Percentiles rank a stretch among this genome's conserved stretches.
These are phyloP conservation scores for Calephelis perditalis DNA, from an alignment of 2,888 invertebrate genomes.

Conservation along the genomic window DNA sequence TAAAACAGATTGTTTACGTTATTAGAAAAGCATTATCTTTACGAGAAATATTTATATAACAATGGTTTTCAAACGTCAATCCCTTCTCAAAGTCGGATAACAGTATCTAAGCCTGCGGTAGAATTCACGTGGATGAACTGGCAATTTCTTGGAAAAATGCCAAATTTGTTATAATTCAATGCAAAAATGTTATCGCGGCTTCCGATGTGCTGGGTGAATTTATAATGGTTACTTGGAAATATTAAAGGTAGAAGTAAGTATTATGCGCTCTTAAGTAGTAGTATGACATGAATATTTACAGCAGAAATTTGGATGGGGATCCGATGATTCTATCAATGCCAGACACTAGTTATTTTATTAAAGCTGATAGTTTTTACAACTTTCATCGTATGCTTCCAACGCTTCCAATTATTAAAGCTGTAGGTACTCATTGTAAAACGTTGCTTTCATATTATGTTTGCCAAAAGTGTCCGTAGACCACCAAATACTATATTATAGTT, in stretches of 20 bases:
- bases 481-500: too few relatives aligned
- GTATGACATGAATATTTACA: too few relatives aligned
- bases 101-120: not conserved
- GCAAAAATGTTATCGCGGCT: not conserved
- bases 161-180: not conserved
- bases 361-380: too few relatives aligned
- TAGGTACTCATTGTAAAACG: too few relatives aligned
- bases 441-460: too few relatives aligned
- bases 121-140: not conserved
- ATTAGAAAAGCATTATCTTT: constrained; percentile 4
- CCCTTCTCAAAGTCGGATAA: constrained; percentile 9
- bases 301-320: too few relatives aligned
- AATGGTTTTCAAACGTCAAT: constrained; percentile 3
- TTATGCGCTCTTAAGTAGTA: too few relatives aligned
- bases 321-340: too few relatives aligned
- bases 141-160: not conserved
- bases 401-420: too few relatives aligned
- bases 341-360: too few relatives aligned
- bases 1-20: not conserved
- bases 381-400: too few relatives aligned
- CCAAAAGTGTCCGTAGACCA: too few relatives aligned
- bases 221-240: not conserved
- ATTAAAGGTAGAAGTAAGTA: not conserved
- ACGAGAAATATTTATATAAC: not conserved
- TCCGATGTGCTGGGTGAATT: not conserved